Base-by-base conservation (phyloP, 1,140 invertebrate genomes). In the Nixonia krombeini region DNA sequence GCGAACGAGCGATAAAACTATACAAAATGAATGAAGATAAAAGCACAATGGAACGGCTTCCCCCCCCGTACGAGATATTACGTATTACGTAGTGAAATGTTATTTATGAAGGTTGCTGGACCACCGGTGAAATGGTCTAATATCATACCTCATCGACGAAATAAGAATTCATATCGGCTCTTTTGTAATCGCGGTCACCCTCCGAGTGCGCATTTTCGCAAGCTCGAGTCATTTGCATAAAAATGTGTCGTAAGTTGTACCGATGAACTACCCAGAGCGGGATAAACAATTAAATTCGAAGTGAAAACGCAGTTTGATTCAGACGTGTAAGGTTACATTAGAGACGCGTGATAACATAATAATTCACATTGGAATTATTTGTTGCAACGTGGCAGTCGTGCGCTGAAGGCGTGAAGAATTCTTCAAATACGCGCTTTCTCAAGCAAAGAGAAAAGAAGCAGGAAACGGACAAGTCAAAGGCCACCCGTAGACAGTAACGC, bases 91-190 rank as follows among this genome's bases (percentile, higher is more conserved):
- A 44, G 59, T 70, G 63, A 78, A 79, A 76, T 75, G 57, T 81
- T 81, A 79, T 82, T 78, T 81, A 80, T 80, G 71, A 51, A 55
- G 28, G 50, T 21, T 51, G 42, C 28, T 51, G 59, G 68, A 70
- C 45, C 61, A 16, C 13, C 51, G 42, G 33, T 33, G 45, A 64
- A 59, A 50, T 42, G 42, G 46, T 75, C 67, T 68, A 80, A 84
- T 82, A 83, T 80, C 82, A 82, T 74, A 81, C 66, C 62, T 81
- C 70, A 78, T 82, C 62, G 75, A 51, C 70, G 52, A 74, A 76
- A 76, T 76, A 77, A 76, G 72, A 77, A 82, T 80, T 75, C 76
- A 75, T 75, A 78, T 70, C 44, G 45, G 44, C 13, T 29, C 45
- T 58, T 67, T 73, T 76, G 63, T 70, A 51, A 67, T 61, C 51